A percentile compares a stretch with the other conserved stretches of the same genome.
Conservation (phyloP, 2,888 invertebrate genomes). For the Cantharis rustica region DNA sequence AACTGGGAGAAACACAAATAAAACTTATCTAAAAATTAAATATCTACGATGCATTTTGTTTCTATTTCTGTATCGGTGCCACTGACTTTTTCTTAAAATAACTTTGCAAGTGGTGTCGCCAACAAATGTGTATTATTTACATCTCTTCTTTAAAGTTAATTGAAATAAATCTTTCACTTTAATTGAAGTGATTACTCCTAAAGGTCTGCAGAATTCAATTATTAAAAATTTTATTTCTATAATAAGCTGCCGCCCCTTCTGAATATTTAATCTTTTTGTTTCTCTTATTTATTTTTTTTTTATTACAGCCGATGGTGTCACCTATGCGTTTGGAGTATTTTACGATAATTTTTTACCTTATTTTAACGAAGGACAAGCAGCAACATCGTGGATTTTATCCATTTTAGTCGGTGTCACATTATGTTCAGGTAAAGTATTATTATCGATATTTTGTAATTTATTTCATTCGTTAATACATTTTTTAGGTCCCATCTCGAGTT, state of each 20-base stretch:
- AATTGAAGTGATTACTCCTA: background rate
- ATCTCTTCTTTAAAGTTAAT: background rate
- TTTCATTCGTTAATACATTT: constrained; percentile 32
- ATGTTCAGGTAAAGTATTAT: constrained; percentile 76
- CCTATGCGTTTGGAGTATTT: constrained; percentile 96
- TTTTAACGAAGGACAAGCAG: constrained; percentile 83
- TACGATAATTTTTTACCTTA: constrained; percentile 83
- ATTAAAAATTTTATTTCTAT: background rate
- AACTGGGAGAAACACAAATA: background rate
- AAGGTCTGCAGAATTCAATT: background rate
- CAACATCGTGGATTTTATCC: constrained; percentile 92
- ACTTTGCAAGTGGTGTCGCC: background rate
- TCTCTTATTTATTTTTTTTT: background rate
- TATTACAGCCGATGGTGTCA: constrained; percentile 91
- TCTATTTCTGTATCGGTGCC: background rate
- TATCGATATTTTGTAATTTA: too few relatives aligned
- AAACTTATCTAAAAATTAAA: background rate
- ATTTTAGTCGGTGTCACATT: constrained; percentile 94
- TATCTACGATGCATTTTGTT: background rate
- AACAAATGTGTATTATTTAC: background rate
- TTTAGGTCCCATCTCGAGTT: constrained; percentile 93
- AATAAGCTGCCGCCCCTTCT: too few relatives aligned
- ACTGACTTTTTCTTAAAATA: constrained; percentile 3
- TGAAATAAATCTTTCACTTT: background rate
- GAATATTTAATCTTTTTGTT: too few relatives aligned